Evolutionary conservation across 2,113 vertebrate species (phyloP).

Genomic region (Cyanocitta stelleri): DNA sequence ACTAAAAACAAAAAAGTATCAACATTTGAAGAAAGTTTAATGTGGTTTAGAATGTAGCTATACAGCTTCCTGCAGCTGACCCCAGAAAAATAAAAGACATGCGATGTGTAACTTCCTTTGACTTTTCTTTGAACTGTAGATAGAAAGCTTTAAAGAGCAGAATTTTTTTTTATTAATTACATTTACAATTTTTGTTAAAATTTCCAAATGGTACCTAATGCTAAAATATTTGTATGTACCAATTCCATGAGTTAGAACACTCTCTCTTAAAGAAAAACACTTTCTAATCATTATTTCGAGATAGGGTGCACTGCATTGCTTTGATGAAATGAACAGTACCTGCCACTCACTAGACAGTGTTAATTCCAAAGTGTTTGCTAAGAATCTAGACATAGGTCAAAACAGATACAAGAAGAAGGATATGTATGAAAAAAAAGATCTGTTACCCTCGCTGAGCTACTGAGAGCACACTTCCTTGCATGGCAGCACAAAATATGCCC

Average conservation of each 20-base stretch:
- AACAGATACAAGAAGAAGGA: not conserved
- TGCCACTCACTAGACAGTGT: not conserved
- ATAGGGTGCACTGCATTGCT: not conserved
- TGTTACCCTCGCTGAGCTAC: not conserved
- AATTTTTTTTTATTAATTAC: not conserved
- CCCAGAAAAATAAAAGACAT: slow-evolving; percentile 42
- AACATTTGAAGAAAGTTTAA: not conserved
- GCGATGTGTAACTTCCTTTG: slow-evolving; percentile 31
- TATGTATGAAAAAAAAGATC: not conserved
- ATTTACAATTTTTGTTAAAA: not conserved
- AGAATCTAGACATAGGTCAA: not conserved
- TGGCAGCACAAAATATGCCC: not conserved
- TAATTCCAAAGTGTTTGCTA: not conserved
- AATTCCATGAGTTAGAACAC: not conserved
- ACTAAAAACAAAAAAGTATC: not conserved
- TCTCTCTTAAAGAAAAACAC: not conserved
- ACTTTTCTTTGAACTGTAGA: slow-evolving; percentile 26
- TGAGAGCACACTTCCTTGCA: not conserved
- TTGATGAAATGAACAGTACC: not conserved
- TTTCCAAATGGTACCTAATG: not conserved
- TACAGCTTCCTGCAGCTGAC: slow-evolving; percentile 10
- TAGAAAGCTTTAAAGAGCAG: not conserved
- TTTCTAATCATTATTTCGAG: not conserved
- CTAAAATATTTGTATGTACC: not conserved
- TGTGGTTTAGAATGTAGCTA: not conserved